Conservation (phyloP, 2,888 invertebrate species). For the Rhagium mordax region DNA sequence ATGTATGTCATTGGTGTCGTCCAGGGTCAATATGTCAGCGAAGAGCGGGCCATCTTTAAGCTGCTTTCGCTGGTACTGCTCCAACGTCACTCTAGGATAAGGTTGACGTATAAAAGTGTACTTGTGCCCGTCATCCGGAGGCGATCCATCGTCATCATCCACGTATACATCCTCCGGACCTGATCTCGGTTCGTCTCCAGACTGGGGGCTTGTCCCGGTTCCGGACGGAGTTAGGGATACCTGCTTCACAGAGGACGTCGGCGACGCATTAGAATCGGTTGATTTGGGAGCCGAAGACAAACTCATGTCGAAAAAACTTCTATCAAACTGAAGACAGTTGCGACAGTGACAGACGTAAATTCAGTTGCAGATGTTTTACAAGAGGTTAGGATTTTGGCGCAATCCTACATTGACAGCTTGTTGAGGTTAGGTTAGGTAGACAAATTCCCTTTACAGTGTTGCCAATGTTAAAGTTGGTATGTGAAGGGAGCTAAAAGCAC, state of each 20-base stretch:
- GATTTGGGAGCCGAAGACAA: not conserved
- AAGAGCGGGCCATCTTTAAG: conserved; percentile 10
- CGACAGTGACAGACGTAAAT: too few relatives aligned
- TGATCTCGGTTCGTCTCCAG: not conserved
- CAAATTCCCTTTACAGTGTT: too few relatives aligned
- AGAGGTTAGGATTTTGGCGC: too few relatives aligned
- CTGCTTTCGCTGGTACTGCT: not conserved
- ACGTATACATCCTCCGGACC: not conserved
- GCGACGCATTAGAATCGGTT: not conserved
- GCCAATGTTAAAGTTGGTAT: too few relatives aligned
- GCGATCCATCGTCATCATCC: not conserved
- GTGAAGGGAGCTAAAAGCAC: too few relatives aligned
- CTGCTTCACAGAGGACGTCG: not conserved
- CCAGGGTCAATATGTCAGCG: conserved; percentile 21
- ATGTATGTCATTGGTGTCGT: not conserved
- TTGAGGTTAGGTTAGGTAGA: too few relatives aligned
- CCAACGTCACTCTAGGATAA: not conserved
- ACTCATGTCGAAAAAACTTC: not conserved
- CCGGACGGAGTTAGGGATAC: not conserved
- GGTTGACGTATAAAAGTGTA: conserved; percentile 7
- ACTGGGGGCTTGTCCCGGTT: not conserved
- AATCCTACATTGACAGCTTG: too few relatives aligned
- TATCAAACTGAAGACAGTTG: too few relatives aligned
- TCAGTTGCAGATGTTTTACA: too few relatives aligned
- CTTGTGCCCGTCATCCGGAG: not conserved